Conservation (phyloP, 2,888 invertebrate genomes). For the Callyntrura guangdongensis region DNA sequence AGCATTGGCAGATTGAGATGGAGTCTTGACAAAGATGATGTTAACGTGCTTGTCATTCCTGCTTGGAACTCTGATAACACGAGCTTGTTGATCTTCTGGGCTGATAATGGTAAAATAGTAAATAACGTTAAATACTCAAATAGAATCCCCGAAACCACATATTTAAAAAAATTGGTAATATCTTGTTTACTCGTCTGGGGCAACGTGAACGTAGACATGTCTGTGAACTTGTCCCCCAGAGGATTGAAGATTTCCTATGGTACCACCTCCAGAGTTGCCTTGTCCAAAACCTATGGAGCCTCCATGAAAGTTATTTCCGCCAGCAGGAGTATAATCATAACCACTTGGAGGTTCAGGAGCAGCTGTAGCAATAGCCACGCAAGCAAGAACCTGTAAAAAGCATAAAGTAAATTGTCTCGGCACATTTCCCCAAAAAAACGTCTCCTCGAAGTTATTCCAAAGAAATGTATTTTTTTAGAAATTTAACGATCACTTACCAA, state of each 20-base stretch:
- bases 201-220: slow-evolving; percentile 76
- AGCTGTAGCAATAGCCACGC: slow-evolving; percentile 64
- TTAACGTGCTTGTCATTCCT: slow-evolving; percentile 71
- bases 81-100: slow-evolving; percentile 76
- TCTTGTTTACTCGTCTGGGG: slow-evolving; percentile 67
- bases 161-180: too few species aligned
- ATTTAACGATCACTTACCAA: slow-evolving; percentile 57
- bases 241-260: slow-evolving; percentile 61
- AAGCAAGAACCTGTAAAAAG: slow-evolving; percentile 64
- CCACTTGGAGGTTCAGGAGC: slow-evolving; percentile 67
- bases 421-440: not conserved
- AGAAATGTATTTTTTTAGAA: too few species aligned
- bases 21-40: slow-evolving; percentile 77
- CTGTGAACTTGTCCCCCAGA: slow-evolving; percentile 67
- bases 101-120: slow-evolving; percentile 25
- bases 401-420: not conserved
- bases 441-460: not conserved
- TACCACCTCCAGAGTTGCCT: slow-evolving; percentile 57
- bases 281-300: slow-evolving; percentile 4
- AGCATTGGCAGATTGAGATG: slow-evolving; percentile 44
- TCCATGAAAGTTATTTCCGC: not conserved
- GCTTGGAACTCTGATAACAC: slow-evolving; percentile 74
- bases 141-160: too few species aligned
- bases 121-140: too few species aligned
- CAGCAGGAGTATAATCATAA: slow-evolving; percentile 9